A percentile compares a stretch with the other conserved stretches of the same genome.
Evolutionary conservation across 2,888 invertebrate species (phyloP).

Genomic region (Eupithecia centaureata): DNA sequence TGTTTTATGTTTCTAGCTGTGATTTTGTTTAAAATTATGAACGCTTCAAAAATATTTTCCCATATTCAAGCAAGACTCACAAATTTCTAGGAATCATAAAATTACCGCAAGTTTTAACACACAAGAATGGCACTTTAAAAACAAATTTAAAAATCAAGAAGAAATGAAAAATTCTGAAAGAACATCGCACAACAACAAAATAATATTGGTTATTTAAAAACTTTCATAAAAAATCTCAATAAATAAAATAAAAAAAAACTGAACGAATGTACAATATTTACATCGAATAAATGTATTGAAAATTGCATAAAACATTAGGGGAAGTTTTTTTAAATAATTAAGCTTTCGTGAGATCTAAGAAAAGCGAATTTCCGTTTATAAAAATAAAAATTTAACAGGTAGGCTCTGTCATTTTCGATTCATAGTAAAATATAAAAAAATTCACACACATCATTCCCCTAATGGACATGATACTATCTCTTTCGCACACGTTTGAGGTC

Average conservation of each 20-base stretch:
- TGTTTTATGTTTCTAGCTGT: neutral
- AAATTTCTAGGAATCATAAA: conserved; percentile 63
- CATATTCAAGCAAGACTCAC: conserved; percentile 20
- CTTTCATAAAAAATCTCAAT: conserved; percentile 74
- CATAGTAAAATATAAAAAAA: conserved; percentile 83
- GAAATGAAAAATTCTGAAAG: conserved; percentile 50
- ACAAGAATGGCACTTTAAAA: conserved; percentile 73
- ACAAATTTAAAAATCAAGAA: conserved; percentile 48
- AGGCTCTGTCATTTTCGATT: conserved; percentile 79
- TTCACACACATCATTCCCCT: conserved; percentile 77
- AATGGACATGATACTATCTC: conserved; percentile 71
- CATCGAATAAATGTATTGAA: conserved; percentile 78
- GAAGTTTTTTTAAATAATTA: conserved; percentile 53
- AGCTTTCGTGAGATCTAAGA: conserved; percentile 65
- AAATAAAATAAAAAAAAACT: conserved; percentile 69
- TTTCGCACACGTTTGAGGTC: conserved; percentile 27
- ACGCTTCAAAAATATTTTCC: conserved; percentile 13
- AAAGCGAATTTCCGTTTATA: conserved; percentile 65
- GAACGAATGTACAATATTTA: conserved; percentile 82
- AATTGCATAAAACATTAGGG: conserved; percentile 67
- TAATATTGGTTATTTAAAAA: conserved; percentile 64
- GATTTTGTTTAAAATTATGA: neutral
- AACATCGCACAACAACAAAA: conserved; percentile 73
- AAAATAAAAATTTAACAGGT: conserved; percentile 67
- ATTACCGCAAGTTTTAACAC: conserved; percentile 58